Evolutionary conservation across 2,888 invertebrate genomes (phyloP).

Genomic region (Pseudeuparius sepicola): DNA sequence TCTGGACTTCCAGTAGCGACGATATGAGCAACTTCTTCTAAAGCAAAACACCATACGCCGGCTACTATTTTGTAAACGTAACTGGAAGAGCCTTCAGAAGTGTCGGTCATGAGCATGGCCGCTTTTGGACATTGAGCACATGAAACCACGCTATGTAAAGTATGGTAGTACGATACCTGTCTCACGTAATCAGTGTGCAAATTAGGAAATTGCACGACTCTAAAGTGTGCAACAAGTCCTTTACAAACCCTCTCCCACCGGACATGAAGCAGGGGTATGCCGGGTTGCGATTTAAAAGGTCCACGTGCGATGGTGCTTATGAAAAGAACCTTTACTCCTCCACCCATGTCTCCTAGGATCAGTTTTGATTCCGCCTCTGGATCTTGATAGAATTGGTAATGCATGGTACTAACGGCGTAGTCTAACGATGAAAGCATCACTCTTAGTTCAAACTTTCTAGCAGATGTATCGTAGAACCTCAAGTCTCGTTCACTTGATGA

Average conservation of each 20-base stretch:
- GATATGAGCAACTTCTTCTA: constrained; percentile 45
- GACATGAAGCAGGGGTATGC: constrained; percentile 47
- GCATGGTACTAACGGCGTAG: constrained; percentile 45
- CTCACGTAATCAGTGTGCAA: constrained; percentile 39
- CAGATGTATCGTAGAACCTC: constrained; percentile 70
- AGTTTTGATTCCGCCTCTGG: constrained; percentile 51
- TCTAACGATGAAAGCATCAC: constrained; percentile 60
- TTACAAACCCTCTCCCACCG: constrained; percentile 42
- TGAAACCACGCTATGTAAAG: constrained; percentile 58
- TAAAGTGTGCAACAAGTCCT: constrained; percentile 29
- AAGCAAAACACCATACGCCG: constrained; percentile 54
- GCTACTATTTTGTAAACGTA: constrained; percentile 43
- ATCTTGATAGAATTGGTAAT: constrained; percentile 52
- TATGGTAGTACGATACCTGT: constrained; percentile 57
- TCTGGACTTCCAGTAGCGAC: constrained; percentile 68
- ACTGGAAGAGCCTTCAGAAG: constrained; percentile 17
- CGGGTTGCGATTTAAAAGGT: constrained; percentile 60
- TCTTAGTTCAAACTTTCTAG: constrained; percentile 60
- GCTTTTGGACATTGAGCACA: constrained; percentile 38
- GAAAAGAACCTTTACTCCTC: constrained; percentile 54
- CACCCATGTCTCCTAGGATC: constrained; percentile 64
- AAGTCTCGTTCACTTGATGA: constrained; percentile 69
- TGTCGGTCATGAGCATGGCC: constrained; percentile 53
- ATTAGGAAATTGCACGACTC: constrained; percentile 21
- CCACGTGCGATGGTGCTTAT: constrained; percentile 55